Evolutionary conservation across 2,888 invertebrate species (phyloP), one percentile per base, ranked within the genome.

Genomic region (Caenorhabditis drosophilae): DNA sequence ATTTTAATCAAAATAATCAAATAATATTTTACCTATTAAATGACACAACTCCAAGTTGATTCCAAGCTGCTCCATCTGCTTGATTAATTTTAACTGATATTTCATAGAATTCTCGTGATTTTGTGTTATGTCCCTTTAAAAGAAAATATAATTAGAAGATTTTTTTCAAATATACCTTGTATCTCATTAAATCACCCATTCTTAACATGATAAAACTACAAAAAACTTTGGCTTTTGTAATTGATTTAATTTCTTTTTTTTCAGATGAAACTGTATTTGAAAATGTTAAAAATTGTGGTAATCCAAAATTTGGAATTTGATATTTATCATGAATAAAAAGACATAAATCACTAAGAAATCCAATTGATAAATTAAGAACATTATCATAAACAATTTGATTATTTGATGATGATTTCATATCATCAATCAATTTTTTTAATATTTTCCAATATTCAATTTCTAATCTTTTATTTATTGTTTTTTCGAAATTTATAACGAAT

Each of bases 161-260:
- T 31, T 31, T 12, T 31, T 31, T 31, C 6, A 31, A 31, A 31
- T 38, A 7, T 1, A 67, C 72, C 59, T 71, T 75, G 41, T 75
- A 75, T 60, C 75, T 56, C 48, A 66, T 49, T 25, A 75, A 46
- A 59, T 75, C 75, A 4, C 75, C 75, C 59, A 75, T 51, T 42
- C 75, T 51, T 11, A 73, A 40, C 22, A 67, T 38, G 36, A 71
- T 45, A 47, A 59, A 64, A 1, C 52, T 52, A 16, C 47, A 34
- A 38, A 68, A 68, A 15, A 59, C 41, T 31, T 25, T 22, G n/a
- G 44, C 25, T 16, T 52, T 46, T 26, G 38, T 55, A 22, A n/a
- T 44, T n/a, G 44, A 46, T 27, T 57, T 47, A 40, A 54, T 22
- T 16, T 20, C 38, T 26, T n/a, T 18, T 31, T 20, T 44, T 40